These are phyloP conservation scores for Catalaphyllia jardinei DNA, from an alignment of 64 coral and sea anemone species.

Conservation along the genomic window DNA sequence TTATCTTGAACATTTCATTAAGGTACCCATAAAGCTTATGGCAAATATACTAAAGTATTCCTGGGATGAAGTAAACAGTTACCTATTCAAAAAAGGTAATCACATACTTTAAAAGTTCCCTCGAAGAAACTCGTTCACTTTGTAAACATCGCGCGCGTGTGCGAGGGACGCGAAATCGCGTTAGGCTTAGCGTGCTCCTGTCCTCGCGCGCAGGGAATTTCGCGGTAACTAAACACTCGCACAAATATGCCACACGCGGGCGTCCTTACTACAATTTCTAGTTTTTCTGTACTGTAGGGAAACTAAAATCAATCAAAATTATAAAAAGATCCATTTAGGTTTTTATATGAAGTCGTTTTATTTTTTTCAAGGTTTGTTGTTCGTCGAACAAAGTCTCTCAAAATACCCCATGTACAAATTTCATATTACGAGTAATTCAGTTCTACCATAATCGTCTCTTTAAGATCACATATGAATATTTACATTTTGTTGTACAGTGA, in stretches of 20 bases:
- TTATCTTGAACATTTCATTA: too few species aligned
- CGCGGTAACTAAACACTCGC: not conserved
- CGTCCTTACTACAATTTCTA: not conserved
- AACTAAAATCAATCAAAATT: not conserved
- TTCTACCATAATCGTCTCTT: not conserved
- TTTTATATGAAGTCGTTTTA: not conserved
- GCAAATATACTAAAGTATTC: too few species aligned
- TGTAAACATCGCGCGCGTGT: not conserved
- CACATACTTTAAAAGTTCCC: too few species aligned
- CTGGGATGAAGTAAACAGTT: too few species aligned
- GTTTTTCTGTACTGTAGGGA: not conserved
- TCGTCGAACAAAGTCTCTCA: not conserved
- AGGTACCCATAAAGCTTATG: too few species aligned
- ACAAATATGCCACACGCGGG: not conserved
- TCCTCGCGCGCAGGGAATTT: not conserved
- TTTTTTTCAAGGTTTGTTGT: not conserved
- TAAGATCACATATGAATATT: not conserved
- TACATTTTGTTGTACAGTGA: not conserved
- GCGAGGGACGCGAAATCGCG: not conserved
- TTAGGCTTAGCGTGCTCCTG: not conserved
- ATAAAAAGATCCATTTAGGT: not conserved
- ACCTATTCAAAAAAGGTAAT: too few species aligned
- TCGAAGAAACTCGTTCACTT: too few species aligned
- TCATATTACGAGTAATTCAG: not conserved
- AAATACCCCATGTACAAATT: conserved; percentile 21